Percentiles rank a stretch among this genome's conserved stretches.
These are phyloP conservation scores for Taeniopygia guttata DNA, from an alignment of 2,797 vertebrate genomes.

Conservation along the genomic window DNA sequence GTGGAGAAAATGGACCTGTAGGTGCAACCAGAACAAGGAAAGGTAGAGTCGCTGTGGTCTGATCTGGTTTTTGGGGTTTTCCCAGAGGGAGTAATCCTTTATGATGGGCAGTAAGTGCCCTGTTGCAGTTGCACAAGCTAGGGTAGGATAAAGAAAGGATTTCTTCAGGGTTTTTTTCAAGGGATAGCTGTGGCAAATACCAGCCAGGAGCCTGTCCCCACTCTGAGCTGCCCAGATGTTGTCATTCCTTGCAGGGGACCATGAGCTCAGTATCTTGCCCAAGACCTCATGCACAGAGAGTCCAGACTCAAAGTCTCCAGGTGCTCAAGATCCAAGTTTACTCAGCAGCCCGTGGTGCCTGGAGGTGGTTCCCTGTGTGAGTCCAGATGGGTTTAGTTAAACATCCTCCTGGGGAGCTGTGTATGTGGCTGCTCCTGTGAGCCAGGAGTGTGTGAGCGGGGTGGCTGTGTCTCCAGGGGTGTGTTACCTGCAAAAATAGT, in stretches of 20 bases:
- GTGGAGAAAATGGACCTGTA: neutral
- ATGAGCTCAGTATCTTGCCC: neutral
- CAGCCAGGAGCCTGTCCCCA: neutral
- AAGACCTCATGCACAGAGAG: neutral
- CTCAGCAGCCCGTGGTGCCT: neutral
- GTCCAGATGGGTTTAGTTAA: neutral
- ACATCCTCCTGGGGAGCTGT: neutral
- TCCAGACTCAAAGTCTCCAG: neutral
- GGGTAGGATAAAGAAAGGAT: neutral
- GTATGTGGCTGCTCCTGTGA: neutral
- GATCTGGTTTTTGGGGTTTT: neutral
- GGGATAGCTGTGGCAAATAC: neutral
- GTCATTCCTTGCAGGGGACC: neutral
- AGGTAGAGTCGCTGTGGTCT: neutral
- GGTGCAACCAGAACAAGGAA: neutral
- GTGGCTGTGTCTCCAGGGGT: neutral
- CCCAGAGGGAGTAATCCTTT: neutral
- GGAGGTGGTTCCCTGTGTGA: neutral
- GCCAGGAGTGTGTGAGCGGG: neutral
- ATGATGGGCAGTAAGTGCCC: accelerated
- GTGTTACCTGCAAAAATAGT: neutral
- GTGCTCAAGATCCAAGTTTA: neutral
- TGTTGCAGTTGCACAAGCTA: neutral
- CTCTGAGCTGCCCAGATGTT: neutral
- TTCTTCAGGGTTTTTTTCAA: neutral